Conservation (phyloP, 2,113 vertebrate species). For the Ivindomyrus marchei region DNA sequence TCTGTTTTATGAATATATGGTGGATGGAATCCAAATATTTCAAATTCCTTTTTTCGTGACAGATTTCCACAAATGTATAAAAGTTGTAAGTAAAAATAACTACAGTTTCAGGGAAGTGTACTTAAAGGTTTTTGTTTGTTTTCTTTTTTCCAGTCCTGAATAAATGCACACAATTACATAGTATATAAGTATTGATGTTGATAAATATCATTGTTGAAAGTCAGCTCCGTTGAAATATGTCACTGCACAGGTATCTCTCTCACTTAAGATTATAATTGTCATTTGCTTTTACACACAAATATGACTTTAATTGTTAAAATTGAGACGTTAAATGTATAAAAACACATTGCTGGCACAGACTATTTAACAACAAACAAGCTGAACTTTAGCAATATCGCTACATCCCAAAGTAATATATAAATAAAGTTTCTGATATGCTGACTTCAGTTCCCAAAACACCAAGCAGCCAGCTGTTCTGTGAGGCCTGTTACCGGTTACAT, state of each 20-base stretch:
- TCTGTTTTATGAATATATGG: background rate
- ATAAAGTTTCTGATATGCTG: constrained; percentile 19
- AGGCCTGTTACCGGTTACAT: background rate
- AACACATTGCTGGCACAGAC: constrained; percentile 35
- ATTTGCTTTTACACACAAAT: constrained; percentile 23
- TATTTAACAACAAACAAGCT: constrained; percentile 20
- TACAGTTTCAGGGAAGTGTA: background rate
- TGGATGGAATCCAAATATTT: background rate
- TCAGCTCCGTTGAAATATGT: background rate
- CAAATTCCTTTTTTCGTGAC: background rate
- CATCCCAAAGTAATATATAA: constrained; percentile 20
- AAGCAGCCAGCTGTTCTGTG: constrained; percentile 1
- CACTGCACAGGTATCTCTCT: constrained; percentile 29
- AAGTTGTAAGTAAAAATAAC: background rate
- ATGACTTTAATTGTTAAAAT: constrained; percentile 26
- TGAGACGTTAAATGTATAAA: constrained; percentile 29
- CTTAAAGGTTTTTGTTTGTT: background rate
- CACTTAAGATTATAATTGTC: constrained; percentile 26
- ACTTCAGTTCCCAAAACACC: background rate
- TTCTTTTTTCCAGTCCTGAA: background rate
- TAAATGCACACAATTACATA: background rate
- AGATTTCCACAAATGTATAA: background rate
- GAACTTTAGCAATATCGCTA: constrained; percentile 24
- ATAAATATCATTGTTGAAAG: background rate
- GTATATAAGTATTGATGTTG: background rate